phyloP scores from a whole-genome alignment of 2,888 invertebrate species.

The Polylopha cassiicola region DNA sequence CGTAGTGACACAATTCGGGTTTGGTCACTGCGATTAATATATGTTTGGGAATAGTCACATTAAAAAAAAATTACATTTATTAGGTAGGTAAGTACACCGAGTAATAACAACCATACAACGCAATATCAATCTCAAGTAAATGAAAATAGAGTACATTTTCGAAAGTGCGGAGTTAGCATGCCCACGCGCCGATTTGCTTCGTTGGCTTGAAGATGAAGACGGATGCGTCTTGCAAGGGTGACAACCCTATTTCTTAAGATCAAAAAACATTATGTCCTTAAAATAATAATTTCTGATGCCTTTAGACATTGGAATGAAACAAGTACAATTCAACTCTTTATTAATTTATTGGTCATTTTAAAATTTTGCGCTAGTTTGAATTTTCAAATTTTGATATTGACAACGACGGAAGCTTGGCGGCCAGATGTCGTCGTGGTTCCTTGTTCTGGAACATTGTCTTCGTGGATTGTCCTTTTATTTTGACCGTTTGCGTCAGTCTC shows the following conservation, averaged over 20 bases:
- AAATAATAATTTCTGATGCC: no score
- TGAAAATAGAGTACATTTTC: neutral
- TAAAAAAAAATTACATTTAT: neutral
- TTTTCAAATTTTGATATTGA: no score
- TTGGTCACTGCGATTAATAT: neutral
- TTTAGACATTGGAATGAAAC: neutral
- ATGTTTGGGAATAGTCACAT: slow-evolving; percentile 1
- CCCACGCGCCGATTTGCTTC: slow-evolving; percentile 1
- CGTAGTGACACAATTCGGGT: no score
- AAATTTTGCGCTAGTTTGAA: no score
- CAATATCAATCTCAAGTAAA: neutral
- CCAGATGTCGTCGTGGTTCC: slow-evolving; percentile 3
- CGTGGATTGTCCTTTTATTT: slow-evolving; percentile 41
- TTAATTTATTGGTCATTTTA: no score
- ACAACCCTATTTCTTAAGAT: neutral
- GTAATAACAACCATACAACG: neutral
- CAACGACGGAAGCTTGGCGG: no score
- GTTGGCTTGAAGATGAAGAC: neutral
- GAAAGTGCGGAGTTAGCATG: neutral
- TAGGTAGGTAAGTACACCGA: neutral
- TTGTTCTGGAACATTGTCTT: slow-evolving; percentile 40
- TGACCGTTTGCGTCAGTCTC: slow-evolving; percentile 40
- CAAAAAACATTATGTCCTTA: no score
- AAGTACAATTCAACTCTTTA: no score
- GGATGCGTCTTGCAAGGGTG: slow-evolving; percentile 6